phyloP scores from a whole-genome alignment of 2,797 vertebrate species.

The Babyrousa celebensis region DNA sequence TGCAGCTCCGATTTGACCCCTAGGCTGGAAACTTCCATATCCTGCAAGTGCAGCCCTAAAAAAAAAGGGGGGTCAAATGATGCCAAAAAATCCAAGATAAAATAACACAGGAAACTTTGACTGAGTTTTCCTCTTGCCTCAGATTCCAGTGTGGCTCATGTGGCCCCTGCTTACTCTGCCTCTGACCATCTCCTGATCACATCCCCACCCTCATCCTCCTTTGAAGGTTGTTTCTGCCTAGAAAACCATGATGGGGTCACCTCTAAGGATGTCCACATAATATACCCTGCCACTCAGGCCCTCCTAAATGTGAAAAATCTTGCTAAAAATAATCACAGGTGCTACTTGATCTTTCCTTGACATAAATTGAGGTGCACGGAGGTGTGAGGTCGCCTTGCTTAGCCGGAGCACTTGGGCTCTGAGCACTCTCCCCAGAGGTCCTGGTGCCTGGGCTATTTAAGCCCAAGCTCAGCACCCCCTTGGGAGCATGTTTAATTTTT shows the following conservation, averaged over 20 bases:
- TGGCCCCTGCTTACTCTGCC: no score
- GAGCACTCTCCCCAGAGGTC: not conserved
- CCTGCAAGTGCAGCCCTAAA: no score
- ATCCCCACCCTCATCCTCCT: not conserved
- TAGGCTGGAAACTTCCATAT: no score
- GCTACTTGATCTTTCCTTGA: not conserved
- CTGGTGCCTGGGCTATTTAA: not conserved
- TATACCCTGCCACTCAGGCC: not conserved
- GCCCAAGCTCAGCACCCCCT: not conserved
- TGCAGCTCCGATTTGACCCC: no score
- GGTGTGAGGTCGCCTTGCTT: not conserved
- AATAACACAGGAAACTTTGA: not conserved
- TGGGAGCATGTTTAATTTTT: not conserved
- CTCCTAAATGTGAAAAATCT: not conserved
- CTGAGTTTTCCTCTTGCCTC: not conserved
- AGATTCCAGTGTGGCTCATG: no score
- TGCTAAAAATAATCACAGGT: not conserved
- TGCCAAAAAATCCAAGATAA: not conserved
- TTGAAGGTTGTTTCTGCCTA: not conserved
- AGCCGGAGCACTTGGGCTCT: not conserved
- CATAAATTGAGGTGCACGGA: not conserved
- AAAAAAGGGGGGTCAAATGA: no score
- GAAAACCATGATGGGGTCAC: not conserved
- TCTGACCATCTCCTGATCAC: not conserved
- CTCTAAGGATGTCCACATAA: not conserved